phyloP scores from a whole-genome alignment of 2,888 invertebrate species.

The Yponomeuta evonymella region DNA sequence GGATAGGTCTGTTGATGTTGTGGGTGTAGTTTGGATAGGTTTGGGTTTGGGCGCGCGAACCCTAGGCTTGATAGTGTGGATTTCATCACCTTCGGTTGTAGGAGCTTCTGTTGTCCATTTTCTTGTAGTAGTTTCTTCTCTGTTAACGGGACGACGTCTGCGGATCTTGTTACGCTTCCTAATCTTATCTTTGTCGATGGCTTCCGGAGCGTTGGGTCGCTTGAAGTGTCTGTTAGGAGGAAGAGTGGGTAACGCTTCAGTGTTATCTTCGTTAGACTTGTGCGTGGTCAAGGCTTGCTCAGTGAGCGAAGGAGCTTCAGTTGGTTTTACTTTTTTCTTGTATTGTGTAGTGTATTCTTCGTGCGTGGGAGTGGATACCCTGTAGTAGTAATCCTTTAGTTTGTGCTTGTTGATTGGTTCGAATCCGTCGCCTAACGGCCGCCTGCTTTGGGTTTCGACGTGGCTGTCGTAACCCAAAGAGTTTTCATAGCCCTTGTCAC shows the following conservation, averaged over 20 bases:
- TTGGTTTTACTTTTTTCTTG: conserved; percentile 52
- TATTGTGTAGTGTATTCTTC: conserved; percentile 51
- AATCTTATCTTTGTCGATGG: conserved; percentile 53
- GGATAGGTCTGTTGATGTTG: conserved; percentile 60
- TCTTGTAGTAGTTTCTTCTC: conserved; percentile 42
- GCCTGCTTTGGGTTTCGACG: conserved; percentile 65
- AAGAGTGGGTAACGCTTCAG: conserved; percentile 61
- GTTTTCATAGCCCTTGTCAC: conserved; percentile 59
- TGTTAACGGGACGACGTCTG: conserved; percentile 61
- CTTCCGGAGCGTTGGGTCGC: conserved; percentile 43
- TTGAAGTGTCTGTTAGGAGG: conserved; percentile 67
- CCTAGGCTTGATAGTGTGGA: conserved; percentile 56
- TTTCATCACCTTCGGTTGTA: conserved; percentile 41
- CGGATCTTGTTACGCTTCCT: conserved; percentile 66
- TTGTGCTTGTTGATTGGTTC: conserved; percentile 65
- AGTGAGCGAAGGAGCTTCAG: conserved; percentile 21
- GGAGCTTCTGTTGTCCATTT: conserved; percentile 42
- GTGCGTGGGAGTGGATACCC: conserved; percentile 59
- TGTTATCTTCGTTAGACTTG: conserved; percentile 32
- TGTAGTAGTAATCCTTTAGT: conserved; percentile 67
- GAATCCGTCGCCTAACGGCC: conserved; percentile 64
- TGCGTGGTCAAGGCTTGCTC: conserved; percentile 39
- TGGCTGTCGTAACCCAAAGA: conserved; percentile 58
- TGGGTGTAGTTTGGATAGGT: conserved; percentile 56
- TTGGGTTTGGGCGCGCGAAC: conserved; percentile 48